phyloP scores from a whole-genome alignment of 2,888 invertebrate species.

The Creontiades dilutus region DNA sequence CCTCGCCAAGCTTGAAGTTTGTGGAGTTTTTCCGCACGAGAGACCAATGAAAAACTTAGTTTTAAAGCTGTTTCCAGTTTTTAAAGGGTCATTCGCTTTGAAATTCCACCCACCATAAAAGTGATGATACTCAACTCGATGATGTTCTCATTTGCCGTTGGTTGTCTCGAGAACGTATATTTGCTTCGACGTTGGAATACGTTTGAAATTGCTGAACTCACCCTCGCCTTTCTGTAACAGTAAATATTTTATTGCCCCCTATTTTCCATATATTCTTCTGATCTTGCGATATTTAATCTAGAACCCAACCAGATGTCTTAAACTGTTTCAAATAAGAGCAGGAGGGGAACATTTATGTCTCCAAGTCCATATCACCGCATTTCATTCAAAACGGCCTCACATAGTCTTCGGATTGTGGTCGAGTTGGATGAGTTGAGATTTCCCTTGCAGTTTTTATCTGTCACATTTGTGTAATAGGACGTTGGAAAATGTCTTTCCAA shows the following conservation, averaged over 20 bases:
- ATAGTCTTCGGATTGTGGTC: no score
- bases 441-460: no score
- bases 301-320: slow-evolving; percentile 20
- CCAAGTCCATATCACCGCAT: no score
- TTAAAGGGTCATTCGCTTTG: not conserved
- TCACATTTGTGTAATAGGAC: no score
- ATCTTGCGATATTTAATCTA: slow-evolving; percentile 17
- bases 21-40: not conserved
- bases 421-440: no score
- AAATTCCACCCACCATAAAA: not conserved
- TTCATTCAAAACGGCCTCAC: no score
- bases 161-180: not conserved
- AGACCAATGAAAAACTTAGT: not conserved
- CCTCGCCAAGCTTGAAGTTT: not conserved
- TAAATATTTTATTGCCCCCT: slow-evolving; percentile 39
- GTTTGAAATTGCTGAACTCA: not conserved
- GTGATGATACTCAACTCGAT: not conserved
- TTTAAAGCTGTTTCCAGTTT: not conserved
- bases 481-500: no score
- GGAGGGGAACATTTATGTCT: not conserved
- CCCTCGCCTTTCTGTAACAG: not conserved
- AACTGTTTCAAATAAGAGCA: not conserved
- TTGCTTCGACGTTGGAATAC: not conserved
- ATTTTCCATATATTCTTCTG: slow-evolving; percentile 23
- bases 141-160: not conserved